Percentiles rank a stretch among this genome's conserved stretches.
Evolutionary conservation across 2,113 vertebrate genomes (phyloP).

Genomic region (Acanthochromis polyacanthus): DNA sequence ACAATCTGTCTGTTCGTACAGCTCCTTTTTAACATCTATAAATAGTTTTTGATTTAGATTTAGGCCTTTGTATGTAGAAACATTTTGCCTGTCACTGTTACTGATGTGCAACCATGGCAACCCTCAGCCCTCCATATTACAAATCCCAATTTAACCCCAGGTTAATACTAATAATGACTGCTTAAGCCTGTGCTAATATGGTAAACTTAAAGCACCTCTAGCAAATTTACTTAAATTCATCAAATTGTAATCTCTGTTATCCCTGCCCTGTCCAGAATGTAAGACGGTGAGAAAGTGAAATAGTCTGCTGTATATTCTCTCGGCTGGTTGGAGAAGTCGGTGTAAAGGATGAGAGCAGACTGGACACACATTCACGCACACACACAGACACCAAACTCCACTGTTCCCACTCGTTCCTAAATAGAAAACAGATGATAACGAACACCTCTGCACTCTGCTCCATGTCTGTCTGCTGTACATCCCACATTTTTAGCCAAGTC

Average conservation of each 20-base stretch:
- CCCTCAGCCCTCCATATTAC: too few species aligned
- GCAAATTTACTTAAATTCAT: conserved; percentile 21
- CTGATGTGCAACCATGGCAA: too few species aligned
- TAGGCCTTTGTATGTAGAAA: too few species aligned
- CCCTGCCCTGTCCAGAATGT: conserved; percentile 24
- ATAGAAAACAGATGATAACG: conserved; percentile 56
- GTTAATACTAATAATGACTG: conserved; percentile 10
- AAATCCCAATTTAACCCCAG: too few species aligned
- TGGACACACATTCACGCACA: conserved; percentile 17
- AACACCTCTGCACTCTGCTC: conserved; percentile 62
- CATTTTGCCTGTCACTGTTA: too few species aligned
- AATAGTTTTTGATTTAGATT: too few species aligned
- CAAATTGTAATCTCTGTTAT: conserved; percentile 42
- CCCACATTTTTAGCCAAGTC: conserved; percentile 53
- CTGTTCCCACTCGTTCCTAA: conserved; percentile 37
- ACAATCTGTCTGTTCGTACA: too few species aligned
- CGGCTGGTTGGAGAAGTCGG: conserved; percentile 41
- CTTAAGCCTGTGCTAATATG: conserved; percentile 15
- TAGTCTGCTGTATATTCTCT: conserved; percentile 24
- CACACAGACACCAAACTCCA: not conserved
- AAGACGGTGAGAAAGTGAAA: conserved; percentile 46
- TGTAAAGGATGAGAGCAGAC: conserved; percentile 40
- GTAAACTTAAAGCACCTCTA: conserved; percentile 13
- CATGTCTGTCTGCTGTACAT: conserved; percentile 40
- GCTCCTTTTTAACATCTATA: too few species aligned